A percentile compares a stretch with the other conserved stretches of the same genome.
phyloP scores from a whole-genome alignment of 30 jellyfish, hydroid and myxozoan species.

The Pelagia noctiluca region DNA sequence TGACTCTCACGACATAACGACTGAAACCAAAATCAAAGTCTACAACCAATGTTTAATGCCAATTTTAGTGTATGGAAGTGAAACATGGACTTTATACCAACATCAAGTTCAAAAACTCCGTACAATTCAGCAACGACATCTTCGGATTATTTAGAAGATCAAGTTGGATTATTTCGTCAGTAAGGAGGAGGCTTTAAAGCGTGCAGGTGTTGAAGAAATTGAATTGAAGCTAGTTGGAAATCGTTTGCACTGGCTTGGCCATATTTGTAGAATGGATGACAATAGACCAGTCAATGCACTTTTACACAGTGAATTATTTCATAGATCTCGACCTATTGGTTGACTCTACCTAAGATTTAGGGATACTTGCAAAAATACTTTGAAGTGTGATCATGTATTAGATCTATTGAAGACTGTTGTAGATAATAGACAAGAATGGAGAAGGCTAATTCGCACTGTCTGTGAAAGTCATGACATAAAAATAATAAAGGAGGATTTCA shows the following conservation, averaged over 20 bases:
- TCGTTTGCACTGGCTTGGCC: no score
- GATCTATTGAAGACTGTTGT: no score
- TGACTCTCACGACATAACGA: constrained; percentile 38
- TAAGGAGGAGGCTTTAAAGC: constrained; percentile 36
- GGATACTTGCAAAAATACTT: constrained; percentile 12
- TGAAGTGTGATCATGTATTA: constrained; percentile 10
- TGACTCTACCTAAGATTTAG: constrained; percentile 11
- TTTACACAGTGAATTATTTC: no score
- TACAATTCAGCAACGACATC: constrained; percentile 35
- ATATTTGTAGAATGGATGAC: no score
- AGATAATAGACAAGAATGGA: no score
- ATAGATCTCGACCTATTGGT: no score
- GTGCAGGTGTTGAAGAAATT: no score
- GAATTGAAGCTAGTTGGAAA: no score
- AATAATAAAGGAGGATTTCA: constrained; percentile 30
- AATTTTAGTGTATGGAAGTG: constrained; percentile 17
- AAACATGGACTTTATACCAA: constrained; percentile 22
- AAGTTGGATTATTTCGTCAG: constrained; percentile 38
- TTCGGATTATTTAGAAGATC: constrained; percentile 2
- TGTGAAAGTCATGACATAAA: constrained; percentile 15
- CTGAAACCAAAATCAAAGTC: constrained; percentile 22
- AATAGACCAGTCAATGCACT: no score
- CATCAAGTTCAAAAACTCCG: constrained; percentile 14
- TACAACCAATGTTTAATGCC: constrained; percentile 51
- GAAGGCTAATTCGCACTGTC: constrained; percentile 40